Conservation (phyloP, 2,888 invertebrate genomes). For the Octodonta nipae region DNA sequence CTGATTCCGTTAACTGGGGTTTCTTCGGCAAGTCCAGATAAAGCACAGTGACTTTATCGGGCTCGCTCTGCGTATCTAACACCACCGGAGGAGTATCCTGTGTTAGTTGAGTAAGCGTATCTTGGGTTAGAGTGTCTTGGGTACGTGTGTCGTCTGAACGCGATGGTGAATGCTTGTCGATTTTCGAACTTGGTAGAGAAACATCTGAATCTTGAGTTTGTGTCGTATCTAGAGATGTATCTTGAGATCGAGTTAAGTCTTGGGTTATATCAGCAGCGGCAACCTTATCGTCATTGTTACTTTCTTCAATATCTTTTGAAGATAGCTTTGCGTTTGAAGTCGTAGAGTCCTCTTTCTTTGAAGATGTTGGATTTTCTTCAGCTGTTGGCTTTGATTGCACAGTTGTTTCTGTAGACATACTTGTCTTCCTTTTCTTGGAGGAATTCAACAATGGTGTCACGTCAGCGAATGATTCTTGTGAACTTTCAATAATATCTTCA, state of each 20-base stretch:
- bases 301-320: no score
- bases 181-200: no score
- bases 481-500: constrained; percentile 48
- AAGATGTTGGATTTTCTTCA: no score
- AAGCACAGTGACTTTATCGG: not conserved
- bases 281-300: not conserved
- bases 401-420: no score
- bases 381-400: no score
- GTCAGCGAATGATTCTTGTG: constrained; percentile 38
- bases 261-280: constrained; percentile 7
- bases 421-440: constrained; percentile 9
- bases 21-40: constrained; percentile 18
- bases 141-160: constrained; percentile 8
- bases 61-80: not conserved
- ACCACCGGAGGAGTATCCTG: not conserved
- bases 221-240: constrained; percentile 7
- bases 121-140: constrained; percentile 13
- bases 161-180: no score
- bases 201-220: constrained; percentile 5
- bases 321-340: no score
- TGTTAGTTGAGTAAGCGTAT: constrained; percentile 3
- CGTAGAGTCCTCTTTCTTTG: no score
- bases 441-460: constrained; percentile 14
- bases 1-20: constrained; percentile 19
- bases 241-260: constrained; percentile 10